A percentile compares a stretch with the other conserved stretches of the same genome.
These are phyloP conservation scores for Melanocharis versteri DNA, from an alignment of 2,113 vertebrate species.

Conservation along the genomic window DNA sequence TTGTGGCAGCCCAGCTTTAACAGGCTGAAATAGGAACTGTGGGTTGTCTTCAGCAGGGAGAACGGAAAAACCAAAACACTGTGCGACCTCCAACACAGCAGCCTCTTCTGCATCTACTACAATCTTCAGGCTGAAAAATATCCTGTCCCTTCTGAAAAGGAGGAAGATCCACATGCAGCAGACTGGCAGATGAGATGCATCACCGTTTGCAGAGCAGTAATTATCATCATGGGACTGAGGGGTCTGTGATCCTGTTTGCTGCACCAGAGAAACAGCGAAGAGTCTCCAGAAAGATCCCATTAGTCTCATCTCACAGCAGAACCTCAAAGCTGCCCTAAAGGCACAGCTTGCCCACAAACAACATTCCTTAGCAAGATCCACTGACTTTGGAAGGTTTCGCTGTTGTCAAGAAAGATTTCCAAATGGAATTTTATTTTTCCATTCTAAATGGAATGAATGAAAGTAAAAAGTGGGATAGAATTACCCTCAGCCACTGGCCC, in stretches of 20 bases:
- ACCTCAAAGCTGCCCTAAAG: constrained; percentile 13
- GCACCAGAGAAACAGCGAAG: neutral
- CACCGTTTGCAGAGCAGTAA: neutral
- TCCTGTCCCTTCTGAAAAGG: neutral
- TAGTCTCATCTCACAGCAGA: neutral
- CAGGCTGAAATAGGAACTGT: neutral
- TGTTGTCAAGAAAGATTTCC: neutral
- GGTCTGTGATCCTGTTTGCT: neutral
- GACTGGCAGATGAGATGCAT: neutral
- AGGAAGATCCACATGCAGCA: neutral
- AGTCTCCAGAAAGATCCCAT: neutral
- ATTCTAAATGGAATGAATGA: neutral
- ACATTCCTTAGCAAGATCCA: neutral
- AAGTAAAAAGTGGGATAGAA: neutral
- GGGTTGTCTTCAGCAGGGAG: neutral
- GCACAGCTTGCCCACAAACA: neutral
- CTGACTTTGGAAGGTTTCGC: neutral
- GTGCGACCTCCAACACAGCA: neutral
- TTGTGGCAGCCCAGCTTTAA: neutral
- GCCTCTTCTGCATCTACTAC: neutral
- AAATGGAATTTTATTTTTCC: neutral
- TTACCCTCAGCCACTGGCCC: neutral
- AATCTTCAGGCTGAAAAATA: neutral
- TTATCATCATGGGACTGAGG: neutral
- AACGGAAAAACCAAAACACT: neutral